Conservation (phyloP, 2,113 vertebrate genomes). For the Toxostoma redivivum region DNA sequence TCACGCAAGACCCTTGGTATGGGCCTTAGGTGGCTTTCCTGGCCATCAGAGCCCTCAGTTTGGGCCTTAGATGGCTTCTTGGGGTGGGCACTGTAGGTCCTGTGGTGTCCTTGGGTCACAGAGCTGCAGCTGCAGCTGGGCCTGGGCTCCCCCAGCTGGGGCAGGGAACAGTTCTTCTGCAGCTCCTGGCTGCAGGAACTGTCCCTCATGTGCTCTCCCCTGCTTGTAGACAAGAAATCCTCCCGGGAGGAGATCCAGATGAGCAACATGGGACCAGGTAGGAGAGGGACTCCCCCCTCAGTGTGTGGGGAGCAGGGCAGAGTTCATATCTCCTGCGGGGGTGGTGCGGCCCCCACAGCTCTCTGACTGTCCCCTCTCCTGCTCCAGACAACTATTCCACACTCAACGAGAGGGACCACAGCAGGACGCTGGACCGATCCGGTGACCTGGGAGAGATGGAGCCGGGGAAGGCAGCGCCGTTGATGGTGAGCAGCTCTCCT, state of each 20-base stretch:
- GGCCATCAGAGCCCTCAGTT: neutral
- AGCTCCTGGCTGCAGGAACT: neutral
- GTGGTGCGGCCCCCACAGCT: neutral
- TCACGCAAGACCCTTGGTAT: fast-evolving
- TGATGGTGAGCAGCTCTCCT: conserved; percentile 65
- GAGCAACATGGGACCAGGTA: conserved; percentile 92
- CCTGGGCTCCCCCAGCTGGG: neutral
- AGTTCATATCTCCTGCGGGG: neutral
- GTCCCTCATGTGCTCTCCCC: conserved; percentile 41
- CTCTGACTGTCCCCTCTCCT: neutral
- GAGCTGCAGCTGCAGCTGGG: neutral
- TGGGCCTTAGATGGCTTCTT: neutral
- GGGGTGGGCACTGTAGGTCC: neutral
- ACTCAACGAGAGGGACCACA: conserved; percentile 87
- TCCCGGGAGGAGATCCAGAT: conserved; percentile 94
- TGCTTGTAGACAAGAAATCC: conserved; percentile 78
- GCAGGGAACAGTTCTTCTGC: neutral
- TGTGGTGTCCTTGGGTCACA: neutral
- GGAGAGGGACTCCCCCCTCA: neutral
- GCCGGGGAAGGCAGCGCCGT: conserved; percentile 75
- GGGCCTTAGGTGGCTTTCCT: neutral
- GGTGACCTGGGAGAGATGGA: conserved; percentile 84
- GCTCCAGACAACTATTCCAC: conserved; percentile 82
- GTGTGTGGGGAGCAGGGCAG: neutral
- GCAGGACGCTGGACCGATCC: conserved; percentile 86